Percentiles rank a stretch among this genome's conserved stretches.
phyloP scores from a whole-genome alignment of 2,113 vertebrate species.

The Eidolon helvum region DNA sequence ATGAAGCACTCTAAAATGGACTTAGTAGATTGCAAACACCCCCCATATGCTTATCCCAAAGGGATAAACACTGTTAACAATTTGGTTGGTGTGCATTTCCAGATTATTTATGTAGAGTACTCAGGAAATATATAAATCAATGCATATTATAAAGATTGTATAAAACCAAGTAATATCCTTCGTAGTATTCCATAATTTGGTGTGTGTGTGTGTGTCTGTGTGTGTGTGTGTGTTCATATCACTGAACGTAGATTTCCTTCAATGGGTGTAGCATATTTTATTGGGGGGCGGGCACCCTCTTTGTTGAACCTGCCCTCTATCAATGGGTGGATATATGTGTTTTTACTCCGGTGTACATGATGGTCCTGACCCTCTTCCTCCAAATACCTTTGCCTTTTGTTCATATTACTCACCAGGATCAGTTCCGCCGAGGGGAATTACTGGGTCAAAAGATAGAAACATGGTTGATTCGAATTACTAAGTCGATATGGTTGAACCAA shows the following conservation, averaged over 20 bases:
- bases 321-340: rapidly evolving
- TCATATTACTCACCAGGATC: background rate
- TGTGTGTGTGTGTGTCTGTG: background rate
- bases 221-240: background rate
- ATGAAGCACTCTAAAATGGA: background rate
- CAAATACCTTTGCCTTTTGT: background rate
- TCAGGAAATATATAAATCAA: background rate
- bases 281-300: background rate
- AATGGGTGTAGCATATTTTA: rapidly evolving
- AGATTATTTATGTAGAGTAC: background rate
- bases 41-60: background rate
- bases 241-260: background rate
- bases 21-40: no score
- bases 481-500: rapidly evolving
- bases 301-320: background rate
- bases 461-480: background rate
- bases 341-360: rapidly evolving
- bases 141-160: background rate
- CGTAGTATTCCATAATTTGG: background rate
- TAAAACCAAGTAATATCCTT: background rate
- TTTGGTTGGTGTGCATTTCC: background rate
- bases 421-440: background rate
- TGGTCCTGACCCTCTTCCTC: background rate
- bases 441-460: background rate
- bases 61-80: background rate